Percentiles rank a stretch among this genome's conserved stretches.
phyloP scores from a whole-genome alignment of 2,113 vertebrate genomes.

The Piaya cayana region DNA sequence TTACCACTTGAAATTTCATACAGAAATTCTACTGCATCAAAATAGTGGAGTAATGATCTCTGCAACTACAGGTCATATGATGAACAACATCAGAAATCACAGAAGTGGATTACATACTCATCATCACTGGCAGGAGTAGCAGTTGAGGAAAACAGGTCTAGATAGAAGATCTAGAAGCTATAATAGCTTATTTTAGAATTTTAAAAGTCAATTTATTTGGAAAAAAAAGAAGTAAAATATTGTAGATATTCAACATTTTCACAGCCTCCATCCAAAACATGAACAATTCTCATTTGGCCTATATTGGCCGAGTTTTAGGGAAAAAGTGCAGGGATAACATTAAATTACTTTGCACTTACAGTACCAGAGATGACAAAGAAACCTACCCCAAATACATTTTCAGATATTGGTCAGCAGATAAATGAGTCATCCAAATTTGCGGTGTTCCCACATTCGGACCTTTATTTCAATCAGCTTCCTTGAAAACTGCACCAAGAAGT shows the following conservation, averaged over 20 bases:
- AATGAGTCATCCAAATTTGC: background rate
- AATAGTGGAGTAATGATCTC: background rate
- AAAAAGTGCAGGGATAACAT: background rate
- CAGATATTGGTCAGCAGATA: background rate
- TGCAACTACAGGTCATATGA: background rate
- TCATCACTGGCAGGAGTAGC: background rate
- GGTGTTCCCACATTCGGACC: background rate
- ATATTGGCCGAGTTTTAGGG: background rate
- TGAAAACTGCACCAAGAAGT: background rate
- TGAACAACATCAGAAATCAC: background rate
- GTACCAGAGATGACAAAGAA: background rate
- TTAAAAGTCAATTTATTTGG: background rate
- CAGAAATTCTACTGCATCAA: background rate
- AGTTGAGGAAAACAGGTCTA: background rate
- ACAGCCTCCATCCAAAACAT: background rate
- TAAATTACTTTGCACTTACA: background rate
- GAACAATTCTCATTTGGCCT: background rate
- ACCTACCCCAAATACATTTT: background rate
- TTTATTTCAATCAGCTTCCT: background rate
- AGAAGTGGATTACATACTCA: background rate
- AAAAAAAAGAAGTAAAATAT: background rate
- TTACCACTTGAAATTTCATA: background rate
- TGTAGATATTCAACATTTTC: background rate
- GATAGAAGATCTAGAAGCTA: background rate
- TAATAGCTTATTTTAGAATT: background rate